A percentile compares a stretch with the other conserved stretches of the same genome.
Evolutionary conservation across 2,113 vertebrate species (phyloP).

Genomic region (Dasypus novemcinctus): DNA sequence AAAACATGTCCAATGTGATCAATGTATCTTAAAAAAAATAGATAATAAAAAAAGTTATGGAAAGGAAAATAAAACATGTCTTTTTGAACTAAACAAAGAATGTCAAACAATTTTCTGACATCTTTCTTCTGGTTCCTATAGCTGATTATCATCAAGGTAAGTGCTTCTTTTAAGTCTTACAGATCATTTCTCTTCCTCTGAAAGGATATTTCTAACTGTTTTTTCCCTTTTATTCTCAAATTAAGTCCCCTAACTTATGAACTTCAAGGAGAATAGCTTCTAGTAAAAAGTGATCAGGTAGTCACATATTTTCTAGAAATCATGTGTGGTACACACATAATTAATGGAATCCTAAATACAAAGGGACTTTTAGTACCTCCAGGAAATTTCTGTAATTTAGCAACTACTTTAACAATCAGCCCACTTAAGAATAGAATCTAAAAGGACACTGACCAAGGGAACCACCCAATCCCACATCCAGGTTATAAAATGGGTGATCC

Average conservation of each 20-base stretch:
- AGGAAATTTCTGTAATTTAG: neutral
- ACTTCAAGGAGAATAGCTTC: neutral
- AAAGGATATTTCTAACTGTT: constrained; percentile 1
- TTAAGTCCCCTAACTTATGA: neutral
- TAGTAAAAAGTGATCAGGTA: neutral
- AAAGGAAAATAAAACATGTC: no score
- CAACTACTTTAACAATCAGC: neutral
- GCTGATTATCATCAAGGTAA: neutral
- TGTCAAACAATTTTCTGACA: neutral
- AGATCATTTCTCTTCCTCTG: constrained; percentile 28
- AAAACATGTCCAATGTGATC: no score
- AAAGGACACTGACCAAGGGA: neutral
- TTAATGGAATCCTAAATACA: neutral
- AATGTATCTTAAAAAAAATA: no score
- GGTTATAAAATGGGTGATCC: neutral
- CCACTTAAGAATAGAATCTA: neutral
- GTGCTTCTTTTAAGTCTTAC: neutral
- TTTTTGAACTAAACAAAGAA: neutral
- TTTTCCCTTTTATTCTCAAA: constrained; percentile 38
- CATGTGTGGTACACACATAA: neutral
- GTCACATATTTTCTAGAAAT: constrained; percentile 8
- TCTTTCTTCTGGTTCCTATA: constrained; percentile 32
- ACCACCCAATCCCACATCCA: neutral
- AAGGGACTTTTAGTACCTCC: neutral
- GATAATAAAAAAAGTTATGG: no score